Evolutionary conservation across 2,888 invertebrate genomes (phyloP).

Genomic region (Drosophila greeni): DNA sequence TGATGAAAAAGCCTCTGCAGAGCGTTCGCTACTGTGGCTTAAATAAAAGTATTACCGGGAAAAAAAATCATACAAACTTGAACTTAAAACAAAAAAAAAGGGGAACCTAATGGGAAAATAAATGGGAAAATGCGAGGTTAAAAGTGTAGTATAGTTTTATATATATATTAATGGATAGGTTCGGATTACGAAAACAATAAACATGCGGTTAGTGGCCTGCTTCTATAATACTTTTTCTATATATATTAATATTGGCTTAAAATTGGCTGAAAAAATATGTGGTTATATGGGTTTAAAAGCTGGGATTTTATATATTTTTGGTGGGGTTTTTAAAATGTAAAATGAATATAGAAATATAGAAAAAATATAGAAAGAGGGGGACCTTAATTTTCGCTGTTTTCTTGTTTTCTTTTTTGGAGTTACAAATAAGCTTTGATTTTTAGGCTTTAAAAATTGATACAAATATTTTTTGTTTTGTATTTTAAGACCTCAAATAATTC

Average conservation of each 20-base stretch:
- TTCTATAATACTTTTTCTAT: neutral
- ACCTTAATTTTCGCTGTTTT: neutral
- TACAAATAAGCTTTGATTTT: no score
- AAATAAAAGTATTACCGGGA: conserved; percentile 14
- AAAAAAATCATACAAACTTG: conserved; percentile 6
- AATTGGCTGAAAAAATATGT: neutral
- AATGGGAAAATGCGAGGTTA: conserved; percentile 25
- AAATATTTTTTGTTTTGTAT: neutral
- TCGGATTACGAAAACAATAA: conserved; percentile 18
- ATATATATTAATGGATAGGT: conserved; percentile 9
- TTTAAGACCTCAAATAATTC: neutral
- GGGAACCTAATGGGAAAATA: conserved; percentile 17
- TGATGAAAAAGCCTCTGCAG: conserved; percentile 20
- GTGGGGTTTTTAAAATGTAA: neutral
- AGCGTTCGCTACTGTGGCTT: conserved; percentile 11
- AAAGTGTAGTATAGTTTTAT: conserved; percentile 6
- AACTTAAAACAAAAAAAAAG: conserved; percentile 11
- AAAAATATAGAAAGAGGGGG: neutral
- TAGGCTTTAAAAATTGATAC: neutral
- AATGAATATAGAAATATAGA: neutral
- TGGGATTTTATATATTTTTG: neutral
- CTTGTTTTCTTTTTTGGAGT: no score
- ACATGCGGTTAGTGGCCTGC: conserved; percentile 8
- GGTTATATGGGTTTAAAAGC: neutral
- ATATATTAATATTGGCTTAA: neutral